A percentile compares a stretch with the other conserved stretches of the same genome.
Evolutionary conservation across 1,140 invertebrate species (phyloP).

Genomic region (Drosophila leontia): DNA sequence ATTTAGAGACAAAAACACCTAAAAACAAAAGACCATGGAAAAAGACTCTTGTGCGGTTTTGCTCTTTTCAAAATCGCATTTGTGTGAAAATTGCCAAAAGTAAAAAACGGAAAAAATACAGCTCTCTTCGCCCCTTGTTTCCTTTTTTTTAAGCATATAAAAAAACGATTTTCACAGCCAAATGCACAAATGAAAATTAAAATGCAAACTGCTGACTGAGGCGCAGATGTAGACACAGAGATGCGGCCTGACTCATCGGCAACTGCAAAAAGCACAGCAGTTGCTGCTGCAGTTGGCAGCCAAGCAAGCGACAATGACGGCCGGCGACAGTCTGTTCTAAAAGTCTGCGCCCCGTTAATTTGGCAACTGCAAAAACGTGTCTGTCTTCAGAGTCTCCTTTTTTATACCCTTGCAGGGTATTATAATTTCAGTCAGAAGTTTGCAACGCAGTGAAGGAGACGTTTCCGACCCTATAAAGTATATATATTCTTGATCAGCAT

Average conservation of each 20-base stretch:
- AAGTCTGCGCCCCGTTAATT: slow-evolving; percentile 70
- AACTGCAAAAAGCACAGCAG: slow-evolving; percentile 29
- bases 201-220: slow-evolving; percentile 64
- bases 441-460: too few species aligned
- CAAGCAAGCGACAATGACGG: slow-evolving; percentile 41
- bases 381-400: not conserved
- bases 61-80: slow-evolving; percentile 52
- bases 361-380: slow-evolving; percentile 60
- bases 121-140: not conserved
- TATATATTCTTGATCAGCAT: too few species aligned
- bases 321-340: slow-evolving; percentile 62
- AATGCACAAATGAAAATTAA: slow-evolving; percentile 75
- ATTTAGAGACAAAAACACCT: slow-evolving; percentile 33
- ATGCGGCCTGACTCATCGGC: slow-evolving; percentile 53
- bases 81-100: slow-evolving; percentile 40
- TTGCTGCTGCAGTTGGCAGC: slow-evolving; percentile 51
- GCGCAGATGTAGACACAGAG: slow-evolving; percentile 29
- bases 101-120: slow-evolving; percentile 7
- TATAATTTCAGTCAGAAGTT: too few species aligned
- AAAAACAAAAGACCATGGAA: slow-evolving; percentile 35
- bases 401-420: too few species aligned
- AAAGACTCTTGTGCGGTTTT: slow-evolving; percentile 13
- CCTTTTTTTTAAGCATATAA: slow-evolving; percentile 43
- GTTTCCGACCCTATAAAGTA: too few species aligned
- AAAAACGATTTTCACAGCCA: slow-evolving; percentile 70